Evolutionary conservation across 2,797 vertebrate genomes (phyloP).

Genomic region (Bovichtus diacanthus): DNA sequence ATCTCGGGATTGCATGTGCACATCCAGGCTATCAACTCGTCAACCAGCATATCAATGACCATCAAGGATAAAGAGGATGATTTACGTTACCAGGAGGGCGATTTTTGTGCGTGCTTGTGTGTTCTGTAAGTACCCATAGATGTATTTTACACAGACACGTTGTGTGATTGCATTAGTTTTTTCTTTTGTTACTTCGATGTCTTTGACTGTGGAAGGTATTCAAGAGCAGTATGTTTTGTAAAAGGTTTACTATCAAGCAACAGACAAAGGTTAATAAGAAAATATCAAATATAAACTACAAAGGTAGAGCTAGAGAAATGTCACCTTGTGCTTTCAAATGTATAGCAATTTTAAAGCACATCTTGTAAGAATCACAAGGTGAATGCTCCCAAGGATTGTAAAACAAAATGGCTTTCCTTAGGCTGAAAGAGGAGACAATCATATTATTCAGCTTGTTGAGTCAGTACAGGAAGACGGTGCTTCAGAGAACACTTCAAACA

Average conservation of each 20-base stretch:
- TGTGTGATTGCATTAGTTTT: not conserved
- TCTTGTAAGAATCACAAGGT: constrained; percentile 48
- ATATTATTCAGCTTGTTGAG: constrained; percentile 16
- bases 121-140: not conserved
- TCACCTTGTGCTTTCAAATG: constrained; percentile 20
- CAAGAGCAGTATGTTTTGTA: constrained; percentile 9
- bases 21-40: constrained; percentile 23
- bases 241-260: constrained; percentile 40
- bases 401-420: constrained; percentile 43
- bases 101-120: not conserved
- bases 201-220: constrained; percentile 12
- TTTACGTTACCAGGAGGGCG: constrained; percentile 3
- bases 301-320: constrained; percentile 3
- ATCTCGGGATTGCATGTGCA: constrained; percentile 20
- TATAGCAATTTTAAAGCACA: constrained; percentile 47
- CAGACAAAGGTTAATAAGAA: constrained; percentile 36
- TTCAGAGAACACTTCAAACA: constrained; percentile 32
- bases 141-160: constrained; percentile 3
- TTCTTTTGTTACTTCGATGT: constrained; percentile 13
- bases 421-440: constrained; percentile 20
- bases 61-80: constrained; percentile 9
- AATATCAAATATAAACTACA: constrained; percentile 22
- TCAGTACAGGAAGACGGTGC: not conserved
- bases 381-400: constrained; percentile 35
- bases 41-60: not conserved